Conservation (phyloP, 1,140 invertebrate genomes). For the Macrobrachium nipponense region DNA sequence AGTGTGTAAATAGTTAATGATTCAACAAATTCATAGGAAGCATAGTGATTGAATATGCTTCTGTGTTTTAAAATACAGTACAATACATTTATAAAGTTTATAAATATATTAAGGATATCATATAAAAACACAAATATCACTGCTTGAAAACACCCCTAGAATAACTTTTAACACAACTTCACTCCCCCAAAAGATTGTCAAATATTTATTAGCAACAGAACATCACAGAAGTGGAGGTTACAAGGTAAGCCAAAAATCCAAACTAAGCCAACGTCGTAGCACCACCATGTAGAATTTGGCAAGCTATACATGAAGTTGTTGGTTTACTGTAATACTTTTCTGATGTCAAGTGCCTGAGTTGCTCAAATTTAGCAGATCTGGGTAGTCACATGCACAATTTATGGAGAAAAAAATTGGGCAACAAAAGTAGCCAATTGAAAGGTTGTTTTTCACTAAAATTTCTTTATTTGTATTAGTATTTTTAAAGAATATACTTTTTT, state of each 20-base stretch:
- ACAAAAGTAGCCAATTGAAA: no score
- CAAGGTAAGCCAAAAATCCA: constrained; percentile 16
- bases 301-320: not conserved
- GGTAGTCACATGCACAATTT: no score
- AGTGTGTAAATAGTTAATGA: no score
- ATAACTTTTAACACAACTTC: not conserved
- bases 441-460: no score
- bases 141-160: not conserved
- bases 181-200: constrained; percentile 1
- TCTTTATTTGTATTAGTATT: no score
- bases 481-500: no score
- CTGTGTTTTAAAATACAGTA: no score
- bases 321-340: not conserved
- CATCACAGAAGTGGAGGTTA: constrained; percentile 28
- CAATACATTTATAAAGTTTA: no score
- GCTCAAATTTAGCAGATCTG: no score
- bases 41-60: no score
- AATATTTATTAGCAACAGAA: not conserved
- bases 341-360: not conserved
- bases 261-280: constrained; percentile 7
- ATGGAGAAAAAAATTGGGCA: no score
- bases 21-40: no score
- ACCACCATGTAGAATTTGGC: constrained; percentile 17
- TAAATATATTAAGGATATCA: not conserved
- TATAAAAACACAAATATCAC: constrained; percentile 10